phyloP scores from a whole-genome alignment of 2,888 invertebrate genomes.

The Boloria euphrosyne region DNA sequence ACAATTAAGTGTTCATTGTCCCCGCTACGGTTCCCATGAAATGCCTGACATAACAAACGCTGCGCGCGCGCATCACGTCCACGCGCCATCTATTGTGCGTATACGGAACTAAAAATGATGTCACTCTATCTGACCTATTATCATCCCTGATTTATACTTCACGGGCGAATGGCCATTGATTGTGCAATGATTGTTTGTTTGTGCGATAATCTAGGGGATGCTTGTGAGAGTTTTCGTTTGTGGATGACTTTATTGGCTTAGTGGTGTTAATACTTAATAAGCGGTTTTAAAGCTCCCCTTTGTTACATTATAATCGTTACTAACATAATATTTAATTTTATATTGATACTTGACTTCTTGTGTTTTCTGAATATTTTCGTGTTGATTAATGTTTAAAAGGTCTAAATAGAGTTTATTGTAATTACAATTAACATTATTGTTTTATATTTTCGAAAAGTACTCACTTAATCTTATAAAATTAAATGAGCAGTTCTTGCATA shows the following conservation, averaged over 20 bases:
- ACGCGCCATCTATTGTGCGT: slow-evolving; percentile 64
- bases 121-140: slow-evolving; percentile 64
- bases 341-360: slow-evolving; percentile 6
- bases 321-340: background rate
- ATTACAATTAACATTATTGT: no score
- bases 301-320: slow-evolving; percentile 14
- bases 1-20: slow-evolving; percentile 78
- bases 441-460: no score
- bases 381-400: no score
- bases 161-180: slow-evolving; percentile 70
- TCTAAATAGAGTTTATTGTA: no score
- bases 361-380: background rate
- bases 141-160: slow-evolving; percentile 69
- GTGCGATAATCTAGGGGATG: slow-evolving; percentile 56
- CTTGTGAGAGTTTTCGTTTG: slow-evolving; percentile 64
- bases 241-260: slow-evolving; percentile 62
- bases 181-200: slow-evolving; percentile 80
- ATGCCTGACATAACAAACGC: slow-evolving; percentile 56
- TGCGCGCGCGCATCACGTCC: slow-evolving; percentile 60
- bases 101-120: slow-evolving; percentile 60
- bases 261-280: slow-evolving; percentile 44
- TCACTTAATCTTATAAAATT: no score
- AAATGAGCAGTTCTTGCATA: no score
- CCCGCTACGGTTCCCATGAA: slow-evolving; percentile 75
- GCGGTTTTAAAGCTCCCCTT: slow-evolving; percentile 25